Conservation (phyloP, 53 echinoderm and acorn worm species). For the Stichopus horrens region DNA sequence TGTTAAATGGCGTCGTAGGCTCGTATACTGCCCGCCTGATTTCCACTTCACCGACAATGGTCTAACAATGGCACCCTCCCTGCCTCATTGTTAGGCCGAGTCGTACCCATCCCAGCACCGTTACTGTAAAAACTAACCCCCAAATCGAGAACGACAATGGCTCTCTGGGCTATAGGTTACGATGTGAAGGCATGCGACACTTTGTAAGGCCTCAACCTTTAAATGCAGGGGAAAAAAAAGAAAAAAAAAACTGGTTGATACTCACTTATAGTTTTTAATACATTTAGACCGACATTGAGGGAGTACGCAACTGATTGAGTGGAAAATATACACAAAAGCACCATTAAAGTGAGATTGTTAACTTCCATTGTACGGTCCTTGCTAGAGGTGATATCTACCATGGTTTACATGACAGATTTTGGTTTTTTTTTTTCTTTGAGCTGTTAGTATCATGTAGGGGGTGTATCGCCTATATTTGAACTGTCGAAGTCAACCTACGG, state of each 20-base stretch:
- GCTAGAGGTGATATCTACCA: neutral
- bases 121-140: conserved; percentile 40
- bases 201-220: conserved; percentile 1
- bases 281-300: neutral
- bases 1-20: conserved; percentile 41
- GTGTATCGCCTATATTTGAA: too few relatives aligned
- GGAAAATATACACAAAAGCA: conserved; percentile 1
- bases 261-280: too few relatives aligned
- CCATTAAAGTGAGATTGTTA: conserved; percentile 9
- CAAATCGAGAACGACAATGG: conserved; percentile 18
- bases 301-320: conserved; percentile 5
- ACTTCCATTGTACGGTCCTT: neutral
- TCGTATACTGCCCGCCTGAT: conserved; percentile 43
- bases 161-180: neutral
- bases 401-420: neutral
- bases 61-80: conserved; percentile 27
- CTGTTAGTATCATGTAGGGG: too few relatives aligned
- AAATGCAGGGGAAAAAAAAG: neutral
- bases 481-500: too few relatives aligned
- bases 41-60: conserved; percentile 35
- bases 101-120: conserved; percentile 42
- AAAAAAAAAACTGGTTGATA: too few relatives aligned
- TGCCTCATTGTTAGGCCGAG: conserved; percentile 30
- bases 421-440: neutral
- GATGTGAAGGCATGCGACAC: conserved; percentile 34